phyloP scores from a whole-genome alignment of 2,888 invertebrate species.

The Chymomyza caudatula region DNA sequence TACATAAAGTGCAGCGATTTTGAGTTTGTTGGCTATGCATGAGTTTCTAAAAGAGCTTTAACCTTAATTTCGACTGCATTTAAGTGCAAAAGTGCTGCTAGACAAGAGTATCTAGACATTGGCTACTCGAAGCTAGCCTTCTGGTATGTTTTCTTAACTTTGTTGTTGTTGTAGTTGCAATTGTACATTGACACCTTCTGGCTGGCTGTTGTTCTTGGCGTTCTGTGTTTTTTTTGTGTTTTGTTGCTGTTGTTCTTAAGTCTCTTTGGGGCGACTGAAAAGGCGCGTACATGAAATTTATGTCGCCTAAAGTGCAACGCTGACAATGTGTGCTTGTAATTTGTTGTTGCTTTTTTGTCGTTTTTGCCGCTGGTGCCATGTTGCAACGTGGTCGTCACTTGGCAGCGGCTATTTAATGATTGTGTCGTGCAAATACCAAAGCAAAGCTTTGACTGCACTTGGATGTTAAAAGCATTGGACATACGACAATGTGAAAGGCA shows the following conservation, averaged over 20 bases:
- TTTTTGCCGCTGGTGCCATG: not conserved
- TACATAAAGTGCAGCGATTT: no score
- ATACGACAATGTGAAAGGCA: not conserved
- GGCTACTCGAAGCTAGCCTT: not conserved
- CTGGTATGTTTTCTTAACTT: conserved; percentile 7
- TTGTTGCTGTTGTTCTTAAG: conserved; percentile 7
- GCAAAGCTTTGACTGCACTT: conserved; percentile 14
- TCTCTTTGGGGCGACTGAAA: conserved; percentile 25
- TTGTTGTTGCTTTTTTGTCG: conserved; percentile 49
- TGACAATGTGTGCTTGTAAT: conserved; percentile 72
- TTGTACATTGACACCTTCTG: conserved; percentile 71
- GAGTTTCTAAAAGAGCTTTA: no score
- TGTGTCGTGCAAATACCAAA: conserved; percentile 69
- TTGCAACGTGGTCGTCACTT: conserved; percentile 52
- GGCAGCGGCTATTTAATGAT: conserved; percentile 70
- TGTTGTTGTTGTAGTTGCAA: conserved; percentile 52
- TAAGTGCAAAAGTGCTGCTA: no score
- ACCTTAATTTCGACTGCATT: no score
- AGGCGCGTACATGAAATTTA: conserved; percentile 52
- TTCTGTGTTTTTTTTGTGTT: conserved; percentile 8
- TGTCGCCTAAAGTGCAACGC: conserved; percentile 64
- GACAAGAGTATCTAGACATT: not conserved
- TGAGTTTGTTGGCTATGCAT: no score
- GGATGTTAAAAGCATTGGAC: not conserved
- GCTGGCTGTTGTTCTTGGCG: conserved; percentile 29